Evolutionary conservation across 2,113 vertebrate species (phyloP).

Genomic region (Engystomops pustulosus): DNA sequence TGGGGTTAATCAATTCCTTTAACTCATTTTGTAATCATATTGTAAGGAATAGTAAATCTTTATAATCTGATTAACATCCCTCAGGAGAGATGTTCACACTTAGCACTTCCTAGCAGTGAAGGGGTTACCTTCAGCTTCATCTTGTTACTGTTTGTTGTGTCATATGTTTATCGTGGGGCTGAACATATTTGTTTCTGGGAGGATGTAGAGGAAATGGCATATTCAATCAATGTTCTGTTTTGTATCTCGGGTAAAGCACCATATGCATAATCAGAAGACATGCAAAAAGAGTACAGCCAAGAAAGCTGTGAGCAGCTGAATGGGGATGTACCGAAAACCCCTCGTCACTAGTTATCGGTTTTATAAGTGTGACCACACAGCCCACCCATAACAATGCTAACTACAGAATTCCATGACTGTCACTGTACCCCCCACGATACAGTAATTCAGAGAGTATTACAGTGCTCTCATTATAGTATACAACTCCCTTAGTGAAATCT

Average conservation of each 20-base stretch:
- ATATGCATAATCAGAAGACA: not conserved
- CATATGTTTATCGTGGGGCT: slow-evolving; percentile 36
- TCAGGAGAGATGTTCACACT: not conserved
- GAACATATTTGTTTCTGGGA: slow-evolving; percentile 48
- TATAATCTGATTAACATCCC: no score
- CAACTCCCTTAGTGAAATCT: no score
- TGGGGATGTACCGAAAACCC: not conserved
- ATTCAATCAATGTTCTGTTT: slow-evolving; percentile 31
- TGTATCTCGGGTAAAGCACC: slow-evolving; percentile 10
- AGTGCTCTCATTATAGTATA: not conserved
- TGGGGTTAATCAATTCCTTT: no score
- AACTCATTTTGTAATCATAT: no score
- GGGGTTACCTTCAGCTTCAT: slow-evolving; percentile 19
- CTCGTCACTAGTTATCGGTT: not conserved
- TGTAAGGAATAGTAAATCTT: no score
- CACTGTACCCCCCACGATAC: no score
- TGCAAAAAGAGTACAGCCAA: not conserved
- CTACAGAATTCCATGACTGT: no score
- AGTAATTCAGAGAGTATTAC: no score
- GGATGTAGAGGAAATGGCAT: slow-evolving; percentile 22
- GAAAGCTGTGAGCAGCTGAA: not conserved
- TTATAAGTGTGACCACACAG: not conserved
- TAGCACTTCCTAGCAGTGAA: not conserved
- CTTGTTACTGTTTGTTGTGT: slow-evolving; percentile 1
- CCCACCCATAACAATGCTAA: not conserved